Percentiles rank a stretch among this genome's conserved stretches.
Evolutionary conservation across 2,888 invertebrate species (phyloP).

Genomic region (Fabriciana adippe): DNA sequence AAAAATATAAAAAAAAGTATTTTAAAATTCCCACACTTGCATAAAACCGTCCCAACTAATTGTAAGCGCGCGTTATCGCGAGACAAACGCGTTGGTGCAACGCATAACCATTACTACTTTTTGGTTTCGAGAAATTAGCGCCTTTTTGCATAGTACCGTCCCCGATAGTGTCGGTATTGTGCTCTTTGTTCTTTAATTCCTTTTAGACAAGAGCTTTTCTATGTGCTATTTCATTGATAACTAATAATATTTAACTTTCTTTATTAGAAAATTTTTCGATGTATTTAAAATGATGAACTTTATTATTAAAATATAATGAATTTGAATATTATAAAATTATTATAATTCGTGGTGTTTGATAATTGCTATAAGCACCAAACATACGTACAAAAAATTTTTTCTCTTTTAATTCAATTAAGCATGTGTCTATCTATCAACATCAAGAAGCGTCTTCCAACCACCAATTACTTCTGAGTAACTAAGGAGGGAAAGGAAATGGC

Average conservation of each 20-base stretch:
- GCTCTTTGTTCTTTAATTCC: constrained; percentile 43
- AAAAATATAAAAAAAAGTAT: constrained; percentile 4
- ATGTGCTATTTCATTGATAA: constrained; percentile 13
- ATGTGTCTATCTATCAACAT: constrained; percentile 9
- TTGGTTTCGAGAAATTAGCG: constrained; percentile 81
- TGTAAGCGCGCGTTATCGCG: constrained; percentile 81
- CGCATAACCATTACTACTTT: constrained; percentile 82
- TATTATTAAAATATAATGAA: not conserved
- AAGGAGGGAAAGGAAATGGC: constrained; percentile 40
- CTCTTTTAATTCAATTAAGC: not conserved
- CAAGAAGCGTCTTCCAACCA: constrained; percentile 16
- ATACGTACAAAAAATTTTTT: not conserved
- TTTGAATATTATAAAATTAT: not conserved
- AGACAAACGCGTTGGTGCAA: constrained; percentile 80
- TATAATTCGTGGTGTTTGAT: too few relatives aligned
- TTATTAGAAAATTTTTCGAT: not conserved
- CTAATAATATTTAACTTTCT: not conserved
- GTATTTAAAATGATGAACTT: not conserved
- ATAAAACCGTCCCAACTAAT: constrained; percentile 70
- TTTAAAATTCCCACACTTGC: constrained; percentile 39
- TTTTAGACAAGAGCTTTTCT: constrained; percentile 32
- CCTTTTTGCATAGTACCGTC: constrained; percentile 78
- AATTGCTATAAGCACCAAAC: too few relatives aligned
- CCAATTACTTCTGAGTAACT: constrained; percentile 39
- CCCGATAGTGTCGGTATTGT: constrained; percentile 43